phyloP scores from a whole-genome alignment of 1,140 invertebrate species.

The Drosophila cardini region DNA sequence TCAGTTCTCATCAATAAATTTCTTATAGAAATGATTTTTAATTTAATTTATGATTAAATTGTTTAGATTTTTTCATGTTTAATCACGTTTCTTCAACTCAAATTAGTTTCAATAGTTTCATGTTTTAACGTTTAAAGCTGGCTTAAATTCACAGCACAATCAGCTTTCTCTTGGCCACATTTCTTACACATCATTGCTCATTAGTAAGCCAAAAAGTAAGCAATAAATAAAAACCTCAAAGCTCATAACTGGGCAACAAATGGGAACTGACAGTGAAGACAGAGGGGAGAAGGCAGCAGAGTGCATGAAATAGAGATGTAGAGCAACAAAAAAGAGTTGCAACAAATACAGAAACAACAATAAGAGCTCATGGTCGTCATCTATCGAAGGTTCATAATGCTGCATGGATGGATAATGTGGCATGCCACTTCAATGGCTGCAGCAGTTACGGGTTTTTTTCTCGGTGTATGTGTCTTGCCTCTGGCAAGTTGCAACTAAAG shows the following conservation, averaged over 20 bases:
- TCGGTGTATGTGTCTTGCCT: slow-evolving; percentile 21
- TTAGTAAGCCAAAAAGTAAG: slow-evolving; percentile 53
- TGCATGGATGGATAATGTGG: slow-evolving; percentile 41
- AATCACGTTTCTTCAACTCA: too few relatives aligned
- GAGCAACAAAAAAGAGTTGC: slow-evolving; percentile 1
- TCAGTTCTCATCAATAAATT: too few relatives aligned
- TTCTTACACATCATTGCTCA: slow-evolving; percentile 51
- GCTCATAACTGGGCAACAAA: slow-evolving; percentile 31
- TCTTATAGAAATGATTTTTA: too few relatives aligned
- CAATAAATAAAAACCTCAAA: slow-evolving; percentile 52
- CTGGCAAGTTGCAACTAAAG: slow-evolving; percentile 23
- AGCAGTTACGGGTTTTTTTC: slow-evolving; percentile 14
- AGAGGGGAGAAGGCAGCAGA: background rate
- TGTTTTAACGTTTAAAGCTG: background rate
- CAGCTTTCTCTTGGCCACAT: slow-evolving; percentile 2
- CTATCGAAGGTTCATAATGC: slow-evolving; percentile 44
- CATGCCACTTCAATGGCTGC: slow-evolving; percentile 44
- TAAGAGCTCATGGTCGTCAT: background rate
- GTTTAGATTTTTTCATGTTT: too few relatives aligned
- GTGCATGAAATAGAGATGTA: too few relatives aligned
- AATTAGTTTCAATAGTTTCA: too few relatives aligned
- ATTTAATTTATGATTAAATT: too few relatives aligned
- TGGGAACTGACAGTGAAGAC: background rate
- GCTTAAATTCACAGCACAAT: background rate
- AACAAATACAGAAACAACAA: slow-evolving; percentile 1